Percentiles rank a stretch among this genome's conserved stretches.
These are phyloP conservation scores for Cyphomyrus plagiostoma DNA, from an alignment of 2,113 vertebrate species.

Conservation along the genomic window DNA sequence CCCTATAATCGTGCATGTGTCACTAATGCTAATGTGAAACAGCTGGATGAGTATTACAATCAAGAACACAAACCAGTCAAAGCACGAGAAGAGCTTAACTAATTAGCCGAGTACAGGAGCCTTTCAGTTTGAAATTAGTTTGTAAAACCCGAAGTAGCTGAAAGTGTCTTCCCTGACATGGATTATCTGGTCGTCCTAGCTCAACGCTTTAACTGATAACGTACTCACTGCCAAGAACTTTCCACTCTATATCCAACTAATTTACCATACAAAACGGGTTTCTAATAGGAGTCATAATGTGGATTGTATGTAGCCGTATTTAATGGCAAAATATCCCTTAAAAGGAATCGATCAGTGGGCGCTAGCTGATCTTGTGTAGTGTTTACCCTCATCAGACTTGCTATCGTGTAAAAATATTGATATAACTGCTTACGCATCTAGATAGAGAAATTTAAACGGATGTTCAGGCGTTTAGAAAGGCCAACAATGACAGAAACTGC, in stretches of 20 bases:
- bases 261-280: neutral
- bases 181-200: neutral
- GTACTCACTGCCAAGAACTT: neutral
- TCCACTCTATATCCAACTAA: neutral
- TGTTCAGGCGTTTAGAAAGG: conserved; percentile 55
- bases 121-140: too few species aligned
- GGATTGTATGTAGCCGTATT: neutral
- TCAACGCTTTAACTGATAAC: neutral
- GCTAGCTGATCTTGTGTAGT: neutral
- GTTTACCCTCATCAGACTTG: neutral
- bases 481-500: conserved; percentile 44
- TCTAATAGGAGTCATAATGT: neutral
- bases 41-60: too few species aligned
- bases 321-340: neutral
- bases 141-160: too few species aligned
- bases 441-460: conserved; percentile 31
- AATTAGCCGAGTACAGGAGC: too few species aligned
- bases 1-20: too few species aligned
- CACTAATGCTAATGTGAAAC: too few species aligned
- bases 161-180: too few species aligned
- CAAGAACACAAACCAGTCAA: too few species aligned
- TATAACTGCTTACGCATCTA: conserved; percentile 24
- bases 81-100: too few species aligned
- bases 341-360: neutral
- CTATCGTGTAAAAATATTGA: neutral